phyloP scores from a whole-genome alignment of 1,140 invertebrate genomes.

The Neodiprion lecontei region DNA sequence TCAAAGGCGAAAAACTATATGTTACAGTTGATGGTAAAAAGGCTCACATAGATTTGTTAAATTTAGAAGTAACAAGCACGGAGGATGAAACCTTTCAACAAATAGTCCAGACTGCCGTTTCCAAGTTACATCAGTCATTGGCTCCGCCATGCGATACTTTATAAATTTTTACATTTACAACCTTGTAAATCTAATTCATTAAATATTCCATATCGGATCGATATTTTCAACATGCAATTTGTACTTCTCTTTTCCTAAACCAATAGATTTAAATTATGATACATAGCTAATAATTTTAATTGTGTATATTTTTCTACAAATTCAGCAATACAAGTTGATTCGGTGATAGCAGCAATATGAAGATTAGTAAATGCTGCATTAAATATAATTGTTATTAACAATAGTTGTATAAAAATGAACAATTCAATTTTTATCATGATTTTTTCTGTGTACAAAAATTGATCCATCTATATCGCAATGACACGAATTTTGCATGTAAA shows the following conservation, averaged over 20 bases:
- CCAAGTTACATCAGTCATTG: constrained; percentile 84
- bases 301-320: not conserved
- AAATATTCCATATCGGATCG: not conserved
- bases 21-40: constrained; percentile 86
- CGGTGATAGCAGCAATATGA: not conserved
- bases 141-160: constrained; percentile 67
- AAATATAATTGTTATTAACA: not conserved
- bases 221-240: constrained; percentile 1
- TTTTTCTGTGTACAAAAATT: not conserved
- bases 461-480: not conserved
- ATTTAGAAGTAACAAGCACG: constrained; percentile 79
- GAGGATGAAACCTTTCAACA: constrained; percentile 85
- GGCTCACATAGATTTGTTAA: constrained; percentile 85
- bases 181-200: constrained; percentile 30
- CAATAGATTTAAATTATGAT: not conserved
- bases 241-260: not conserved
- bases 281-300: not conserved
- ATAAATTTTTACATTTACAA: not conserved
- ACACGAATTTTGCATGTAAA: not conserved
- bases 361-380: not conserved
- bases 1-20: constrained; percentile 88
- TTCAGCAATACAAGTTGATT: not conserved
- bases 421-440: not conserved
- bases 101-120: constrained; percentile 85
- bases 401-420: not conserved